These are phyloP conservation scores for Thymelicus acteon DNA, from an alignment of 2,888 invertebrate species.

Conservation along the genomic window DNA sequence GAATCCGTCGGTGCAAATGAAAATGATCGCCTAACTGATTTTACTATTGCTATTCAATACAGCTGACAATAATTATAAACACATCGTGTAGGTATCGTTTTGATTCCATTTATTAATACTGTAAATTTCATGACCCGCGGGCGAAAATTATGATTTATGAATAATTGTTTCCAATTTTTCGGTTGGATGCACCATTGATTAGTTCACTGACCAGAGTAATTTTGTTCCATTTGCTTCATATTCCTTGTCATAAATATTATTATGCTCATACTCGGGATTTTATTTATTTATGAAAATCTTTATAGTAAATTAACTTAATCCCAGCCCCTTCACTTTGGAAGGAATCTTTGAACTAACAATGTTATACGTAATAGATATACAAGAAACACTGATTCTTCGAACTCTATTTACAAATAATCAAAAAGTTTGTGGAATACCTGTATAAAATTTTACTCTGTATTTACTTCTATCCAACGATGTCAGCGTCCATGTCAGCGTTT, in stretches of 20 bases:
- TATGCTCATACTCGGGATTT: neutral
- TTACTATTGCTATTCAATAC: too few relatives aligned
- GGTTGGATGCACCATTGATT: conserved; percentile 38
- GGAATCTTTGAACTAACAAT: too few relatives aligned
- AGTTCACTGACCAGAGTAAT: conserved; percentile 29
- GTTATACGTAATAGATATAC: too few relatives aligned
- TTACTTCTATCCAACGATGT: too few relatives aligned
- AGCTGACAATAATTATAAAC: conserved; percentile 4
- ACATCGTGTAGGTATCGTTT: conserved; percentile 7
- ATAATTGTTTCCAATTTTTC: conserved; percentile 44
- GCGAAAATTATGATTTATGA: conserved; percentile 37
- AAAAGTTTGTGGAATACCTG: too few relatives aligned
- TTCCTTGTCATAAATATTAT: neutral
- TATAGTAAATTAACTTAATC: too few relatives aligned
- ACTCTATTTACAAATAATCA: too few relatives aligned
- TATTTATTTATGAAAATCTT: too few relatives aligned
- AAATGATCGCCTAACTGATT: neutral
- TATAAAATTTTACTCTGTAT: too few relatives aligned
- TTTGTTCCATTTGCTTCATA: conserved; percentile 2
- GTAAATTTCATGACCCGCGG: conserved; percentile 22
- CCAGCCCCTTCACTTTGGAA: too few relatives aligned
- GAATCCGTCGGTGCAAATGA: neutral
- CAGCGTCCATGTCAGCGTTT: too few relatives aligned
- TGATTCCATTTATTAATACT: conserved; percentile 7
- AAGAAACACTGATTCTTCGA: too few relatives aligned